Evolutionary conservation across 2,888 invertebrate genomes (phyloP), one percentile per base, ranked within the genome.

Genomic region (Cataglyphis cursor): DNA sequence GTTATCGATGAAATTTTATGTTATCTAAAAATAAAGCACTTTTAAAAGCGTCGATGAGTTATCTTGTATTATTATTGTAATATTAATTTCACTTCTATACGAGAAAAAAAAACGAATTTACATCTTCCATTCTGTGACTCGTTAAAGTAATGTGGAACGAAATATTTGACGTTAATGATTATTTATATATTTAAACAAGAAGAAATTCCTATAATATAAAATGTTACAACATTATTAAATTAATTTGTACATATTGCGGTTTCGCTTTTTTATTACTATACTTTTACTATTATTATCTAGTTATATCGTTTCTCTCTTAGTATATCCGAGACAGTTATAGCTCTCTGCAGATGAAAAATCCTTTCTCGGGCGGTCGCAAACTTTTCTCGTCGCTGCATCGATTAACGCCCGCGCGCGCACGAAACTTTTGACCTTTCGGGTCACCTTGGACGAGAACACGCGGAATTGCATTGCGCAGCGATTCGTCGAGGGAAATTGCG

Each of bases 401-500:
- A 75, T 66, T 75, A 66, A 28, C n/a, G 8, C 65, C 51, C 21
- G 35, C 15, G 54, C 21, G 35, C 15, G 54, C 57, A 41, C 41
- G 41, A 21, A 68, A 78, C 57, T 70, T 44, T 31, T 44, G 70
- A 70, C 54, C 65, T 61, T 64, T 44, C 44, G 54, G 31, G 12
- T 31, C 24, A 44, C 59, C 28, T 59, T 21, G 10, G 28, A 31
- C 76, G 38, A 57, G 51, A 38, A 76, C 54, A n/a, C n/a, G 64
- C 54, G 76, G n/a, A 21, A 76, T 76, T 66, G 57, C 65, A 28
- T 9, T 21, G 28, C 31, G 6, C 31, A 0, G 28, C 31, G 44
- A 48, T 78, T 78, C 24, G 28, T 70, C 44, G 44, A 61, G 41
- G 70, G 41, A 48, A 21, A 76, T 18, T 18, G 3, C 70, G 24